These are phyloP conservation scores for Glyptemys insculpta DNA, from an alignment of 2,797 vertebrate species.

Conservation along the genomic window DNA sequence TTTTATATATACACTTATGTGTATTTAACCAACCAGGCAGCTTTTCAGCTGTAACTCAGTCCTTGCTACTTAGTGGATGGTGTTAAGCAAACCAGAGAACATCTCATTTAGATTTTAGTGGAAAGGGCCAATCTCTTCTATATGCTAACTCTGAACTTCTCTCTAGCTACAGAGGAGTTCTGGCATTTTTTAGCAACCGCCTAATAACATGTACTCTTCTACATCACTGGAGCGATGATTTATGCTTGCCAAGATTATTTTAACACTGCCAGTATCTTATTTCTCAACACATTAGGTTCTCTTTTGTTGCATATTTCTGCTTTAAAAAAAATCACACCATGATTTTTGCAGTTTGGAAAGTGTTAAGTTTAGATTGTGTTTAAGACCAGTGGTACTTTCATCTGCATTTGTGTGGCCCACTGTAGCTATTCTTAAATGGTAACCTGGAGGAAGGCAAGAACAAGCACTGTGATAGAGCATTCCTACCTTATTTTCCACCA, in stretches of 20 bases:
- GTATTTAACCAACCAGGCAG: neutral
- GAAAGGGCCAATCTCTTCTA: neutral
- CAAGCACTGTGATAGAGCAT: neutral
- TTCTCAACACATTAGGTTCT: neutral
- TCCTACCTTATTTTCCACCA: neutral
- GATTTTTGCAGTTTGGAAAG: constrained; percentile 12
- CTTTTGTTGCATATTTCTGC: constrained; percentile 20
- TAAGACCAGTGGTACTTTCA: constrained; percentile 12
- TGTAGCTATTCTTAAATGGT: neutral
- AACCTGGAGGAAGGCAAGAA: neutral
- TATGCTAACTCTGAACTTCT: neutral
- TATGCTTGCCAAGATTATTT: constrained; percentile 27
- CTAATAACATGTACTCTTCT: neutral
- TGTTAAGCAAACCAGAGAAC: neutral
- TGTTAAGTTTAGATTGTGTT: constrained; percentile 44
- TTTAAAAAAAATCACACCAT: neutral
- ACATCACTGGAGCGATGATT: constrained; percentile 23
- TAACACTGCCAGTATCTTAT: constrained; percentile 5
- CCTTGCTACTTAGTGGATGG: neutral
- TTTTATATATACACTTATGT: neutral
- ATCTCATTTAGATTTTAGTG: neutral
- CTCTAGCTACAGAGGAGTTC: neutral
- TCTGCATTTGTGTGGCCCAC: neutral
- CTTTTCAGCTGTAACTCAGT: neutral
- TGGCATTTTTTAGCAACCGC: neutral